Conservation (phyloP, 2,797 vertebrate genomes). For the Coendou prehensilis region DNA sequence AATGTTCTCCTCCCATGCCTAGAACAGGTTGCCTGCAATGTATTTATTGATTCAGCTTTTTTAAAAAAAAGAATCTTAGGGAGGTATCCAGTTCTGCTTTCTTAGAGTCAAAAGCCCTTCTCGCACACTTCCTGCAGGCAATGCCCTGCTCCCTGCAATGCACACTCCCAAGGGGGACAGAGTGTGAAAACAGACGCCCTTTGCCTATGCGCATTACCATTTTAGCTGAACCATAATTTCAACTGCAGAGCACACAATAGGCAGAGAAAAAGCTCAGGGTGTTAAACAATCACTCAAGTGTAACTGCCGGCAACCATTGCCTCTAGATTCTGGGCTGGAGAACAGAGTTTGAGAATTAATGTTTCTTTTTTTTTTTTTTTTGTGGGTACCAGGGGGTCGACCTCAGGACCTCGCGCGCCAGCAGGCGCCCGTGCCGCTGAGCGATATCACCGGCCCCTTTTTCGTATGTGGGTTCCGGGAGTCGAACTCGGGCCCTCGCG, state of each 20-base stretch:
- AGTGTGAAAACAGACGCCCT: background rate
- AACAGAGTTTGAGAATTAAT: background rate
- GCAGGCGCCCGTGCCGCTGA: too few relatives aligned
- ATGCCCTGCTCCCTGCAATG: accelerated
- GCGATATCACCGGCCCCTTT: too few relatives aligned
- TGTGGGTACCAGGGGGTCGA: too few relatives aligned
- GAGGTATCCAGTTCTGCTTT: conserved; percentile 34
- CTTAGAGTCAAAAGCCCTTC: background rate
- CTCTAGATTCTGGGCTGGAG: background rate
- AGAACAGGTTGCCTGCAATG: background rate
- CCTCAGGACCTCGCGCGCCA: too few relatives aligned
- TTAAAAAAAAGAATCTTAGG: background rate
- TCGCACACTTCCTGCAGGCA: background rate
- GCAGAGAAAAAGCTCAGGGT: background rate
- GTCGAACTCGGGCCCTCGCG: too few relatives aligned
- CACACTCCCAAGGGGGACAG: background rate
- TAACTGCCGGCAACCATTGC: accelerated
- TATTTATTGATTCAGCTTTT: background rate
- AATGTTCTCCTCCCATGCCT: background rate
- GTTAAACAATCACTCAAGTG: accelerated
- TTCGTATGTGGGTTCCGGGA: too few relatives aligned
- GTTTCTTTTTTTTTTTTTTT: background rate
- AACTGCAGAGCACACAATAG: background rate
- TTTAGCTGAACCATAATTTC: background rate
- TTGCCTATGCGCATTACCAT: accelerated